Base-by-base conservation (phyloP, 2,113 vertebrate species). In the Piaya cayana region DNA sequence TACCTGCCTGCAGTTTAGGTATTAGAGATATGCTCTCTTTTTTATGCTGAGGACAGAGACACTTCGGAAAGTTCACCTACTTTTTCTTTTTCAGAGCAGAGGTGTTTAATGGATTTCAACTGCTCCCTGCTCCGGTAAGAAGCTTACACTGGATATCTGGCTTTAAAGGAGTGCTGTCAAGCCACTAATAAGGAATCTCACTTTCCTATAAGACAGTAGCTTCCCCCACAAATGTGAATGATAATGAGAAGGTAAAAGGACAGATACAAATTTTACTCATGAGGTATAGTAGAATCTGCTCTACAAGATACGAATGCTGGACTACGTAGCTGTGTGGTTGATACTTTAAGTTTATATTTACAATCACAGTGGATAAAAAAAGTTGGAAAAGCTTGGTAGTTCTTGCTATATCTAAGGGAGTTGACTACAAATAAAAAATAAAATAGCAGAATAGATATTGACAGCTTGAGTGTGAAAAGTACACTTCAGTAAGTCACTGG, bases 311-410 rank as follows among this genome's bases (percentile, higher is more conserved):
- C 20, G 60, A 5, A 12, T 18, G 18, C 15, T 56, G 39, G 7
- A 5, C 50, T 77, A 20, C 17, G 32, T 71, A 32, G 12, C 55
- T 58, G 6, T 63, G 37, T n/a, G 23, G 8, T 26, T 3, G 2
- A 1, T 82, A 15, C 21, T 29, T 82, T 29, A 34, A 39, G 15
- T 76, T 94, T 15, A 26, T 18, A 5, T 56, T 43, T 32, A 32
- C 32, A 47, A 55, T 64, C 30, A 37, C 27, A 12, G 12, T 60
- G 78, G 62, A 63, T 23, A 60, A 29, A 86, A 62, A 0, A 55
- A 49, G 12, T 3, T 15, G 9, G 3, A 29, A 60, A 45, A 37
- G 11, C 1, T 0, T 27, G 20, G 45, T 5, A 60, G 53, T 42
- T 88, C 15, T 71, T 55, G 29, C 8, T 39, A 30, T 53, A 0